Percentiles rank a stretch among this genome's conserved stretches.
Conservation (phyloP, 2,113 vertebrate genomes). For the Prolemur simus region DNA sequence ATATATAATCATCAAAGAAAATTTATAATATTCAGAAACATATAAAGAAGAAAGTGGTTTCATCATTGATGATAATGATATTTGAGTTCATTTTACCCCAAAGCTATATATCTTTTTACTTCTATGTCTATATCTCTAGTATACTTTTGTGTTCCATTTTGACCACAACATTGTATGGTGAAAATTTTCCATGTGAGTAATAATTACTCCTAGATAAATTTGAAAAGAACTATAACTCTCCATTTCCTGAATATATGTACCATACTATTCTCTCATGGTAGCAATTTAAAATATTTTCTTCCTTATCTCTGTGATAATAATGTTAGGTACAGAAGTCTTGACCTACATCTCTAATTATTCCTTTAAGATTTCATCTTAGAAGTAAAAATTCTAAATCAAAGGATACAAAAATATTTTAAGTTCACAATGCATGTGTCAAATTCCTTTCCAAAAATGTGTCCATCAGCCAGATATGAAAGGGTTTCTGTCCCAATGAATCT, state of each 20-base stretch:
- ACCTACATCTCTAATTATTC: background rate
- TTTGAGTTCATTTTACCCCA: background rate
- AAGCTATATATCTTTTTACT: background rate
- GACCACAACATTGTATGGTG: background rate
- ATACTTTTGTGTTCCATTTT: background rate
- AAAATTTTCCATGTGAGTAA: background rate
- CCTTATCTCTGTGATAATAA: background rate
- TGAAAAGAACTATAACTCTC: background rate
- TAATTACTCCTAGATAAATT: background rate
- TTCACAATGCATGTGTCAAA: background rate
- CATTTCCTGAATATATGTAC: background rate
- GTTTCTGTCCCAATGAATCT: background rate
- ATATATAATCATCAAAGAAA: background rate
- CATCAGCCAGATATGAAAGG: background rate
- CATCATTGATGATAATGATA: background rate
- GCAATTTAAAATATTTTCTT: background rate
- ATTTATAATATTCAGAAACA: background rate
- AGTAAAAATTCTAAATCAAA: conserved; percentile 26
- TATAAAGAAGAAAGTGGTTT: background rate
- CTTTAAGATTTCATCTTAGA: background rate
- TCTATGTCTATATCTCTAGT: background rate
- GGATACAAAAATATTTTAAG: background rate
- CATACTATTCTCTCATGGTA: background rate
- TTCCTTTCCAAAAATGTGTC: background rate
- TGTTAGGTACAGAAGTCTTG: background rate